These are phyloP conservation scores for Proteles cristata DNA, from an alignment of 2,113 vertebrate species.

Conservation along the genomic window DNA sequence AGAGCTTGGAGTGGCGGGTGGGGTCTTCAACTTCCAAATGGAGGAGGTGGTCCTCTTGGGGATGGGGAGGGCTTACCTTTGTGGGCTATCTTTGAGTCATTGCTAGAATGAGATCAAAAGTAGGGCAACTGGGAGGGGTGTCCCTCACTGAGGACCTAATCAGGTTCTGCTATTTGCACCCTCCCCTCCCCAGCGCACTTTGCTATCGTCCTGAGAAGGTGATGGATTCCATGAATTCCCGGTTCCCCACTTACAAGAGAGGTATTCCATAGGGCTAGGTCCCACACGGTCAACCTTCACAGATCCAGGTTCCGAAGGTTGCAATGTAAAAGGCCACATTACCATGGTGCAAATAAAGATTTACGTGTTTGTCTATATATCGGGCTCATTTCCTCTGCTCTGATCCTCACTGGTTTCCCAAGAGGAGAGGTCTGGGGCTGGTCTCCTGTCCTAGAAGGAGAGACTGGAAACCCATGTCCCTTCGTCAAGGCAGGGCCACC, in stretches of 20 bases:
- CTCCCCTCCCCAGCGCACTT: slow-evolving; percentile 2
- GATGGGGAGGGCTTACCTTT: background rate
- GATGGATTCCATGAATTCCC: background rate
- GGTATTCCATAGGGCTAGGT: too few species aligned
- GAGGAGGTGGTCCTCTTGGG: background rate
- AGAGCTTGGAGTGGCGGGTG: background rate
- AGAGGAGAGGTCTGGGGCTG: background rate
- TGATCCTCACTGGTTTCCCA: background rate
- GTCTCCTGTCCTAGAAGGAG: background rate
- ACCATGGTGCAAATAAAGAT: slow-evolving; percentile 64
- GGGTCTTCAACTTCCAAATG: background rate
- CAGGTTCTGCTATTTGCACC: background rate
- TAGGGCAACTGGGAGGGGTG: background rate
- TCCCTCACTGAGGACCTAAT: background rate
- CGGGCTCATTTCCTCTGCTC: slow-evolving; percentile 25
- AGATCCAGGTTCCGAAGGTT: background rate
- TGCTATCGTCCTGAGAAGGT: background rate
- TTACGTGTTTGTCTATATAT: slow-evolving; percentile 19
- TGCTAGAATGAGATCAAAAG: background rate
- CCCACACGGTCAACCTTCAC: too few species aligned
- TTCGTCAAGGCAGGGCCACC: background rate
- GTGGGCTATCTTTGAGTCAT: background rate
- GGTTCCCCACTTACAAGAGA: background rate
- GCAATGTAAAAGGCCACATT: background rate
- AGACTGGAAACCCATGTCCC: background rate